Conservation (phyloP, 2,797 vertebrate genomes). For the Rhodeus uyekii region DNA sequence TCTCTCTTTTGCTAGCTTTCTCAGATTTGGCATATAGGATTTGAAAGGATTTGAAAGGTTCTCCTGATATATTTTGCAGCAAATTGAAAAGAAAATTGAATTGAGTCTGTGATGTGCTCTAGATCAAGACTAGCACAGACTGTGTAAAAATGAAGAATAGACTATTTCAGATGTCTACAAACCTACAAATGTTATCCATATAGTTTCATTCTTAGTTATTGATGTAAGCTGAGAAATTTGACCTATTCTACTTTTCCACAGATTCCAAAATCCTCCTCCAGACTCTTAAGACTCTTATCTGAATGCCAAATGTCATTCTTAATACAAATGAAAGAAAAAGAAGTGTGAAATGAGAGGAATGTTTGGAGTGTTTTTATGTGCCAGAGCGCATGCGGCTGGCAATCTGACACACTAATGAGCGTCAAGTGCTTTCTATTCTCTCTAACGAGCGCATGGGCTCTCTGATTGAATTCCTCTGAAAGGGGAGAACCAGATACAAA, state of each 20-base stretch:
- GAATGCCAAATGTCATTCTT: constrained; percentile 15
- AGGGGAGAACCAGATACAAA: constrained; percentile 6
- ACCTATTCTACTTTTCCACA: constrained; percentile 12
- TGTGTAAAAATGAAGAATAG: neutral
- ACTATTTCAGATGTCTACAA: neutral
- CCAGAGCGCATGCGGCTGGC: neutral
- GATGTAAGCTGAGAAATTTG: constrained; percentile 37
- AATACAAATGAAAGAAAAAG: constrained; percentile 16
- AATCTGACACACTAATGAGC: constrained; percentile 44
- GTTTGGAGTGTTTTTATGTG: constrained; percentile 20
- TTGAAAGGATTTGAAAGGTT: constrained; percentile 14
- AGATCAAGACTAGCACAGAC: neutral
- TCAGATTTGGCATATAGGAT: constrained; percentile 1
- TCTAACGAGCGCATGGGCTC: constrained; percentile 41
- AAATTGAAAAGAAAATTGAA: constrained; percentile 31
- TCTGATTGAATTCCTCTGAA: constrained; percentile 43
- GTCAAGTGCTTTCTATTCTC: constrained; percentile 41
- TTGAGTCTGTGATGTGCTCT: constrained; percentile 26
- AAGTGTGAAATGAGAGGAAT: constrained; percentile 45
- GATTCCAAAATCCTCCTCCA: constrained; percentile 22
- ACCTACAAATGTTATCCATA: neutral
- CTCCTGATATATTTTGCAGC: constrained; percentile 36
- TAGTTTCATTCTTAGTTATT: constrained; percentile 9
- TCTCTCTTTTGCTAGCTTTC: neutral
- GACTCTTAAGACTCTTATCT: neutral